Evolutionary conservation across 2,113 vertebrate species (phyloP), one percentile per base, ranked within the genome.

Genomic region (Antechinus stuartii): DNA sequence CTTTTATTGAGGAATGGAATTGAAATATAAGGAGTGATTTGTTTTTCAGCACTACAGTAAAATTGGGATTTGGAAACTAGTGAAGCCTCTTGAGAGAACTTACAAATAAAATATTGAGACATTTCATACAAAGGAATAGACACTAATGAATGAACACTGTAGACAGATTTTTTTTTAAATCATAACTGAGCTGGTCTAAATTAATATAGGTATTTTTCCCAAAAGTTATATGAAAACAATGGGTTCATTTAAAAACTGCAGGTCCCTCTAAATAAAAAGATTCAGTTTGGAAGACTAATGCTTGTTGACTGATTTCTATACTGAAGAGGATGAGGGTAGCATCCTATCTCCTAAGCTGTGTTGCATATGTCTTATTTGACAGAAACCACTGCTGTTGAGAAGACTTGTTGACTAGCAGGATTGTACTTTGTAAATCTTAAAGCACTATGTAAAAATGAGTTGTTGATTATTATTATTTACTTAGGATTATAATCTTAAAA

Each of bases 21-120:
- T 98, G 95, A 96, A 94, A 96, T 96, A 97, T 89, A 76, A 97
- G 91, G 92, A 50, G 0, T 57, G 76, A 90, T 95, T 0, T 90
- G 52, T 93, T 92, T 96, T 97, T 47, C 22, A 7, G 2, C 93
- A 55, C 26, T 97, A 76, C 90, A 89, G 94, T 91, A 97, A 95
- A 97, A 95, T 96, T 52, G 19, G 0, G 1, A 11, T 2, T 22
- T 96, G 90, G 95, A 95, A 54, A 96, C 91, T 57, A 97, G 52
- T 22, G 96, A 90, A 93, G 89, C 93, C 92, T 97, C 52, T 90
- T 46, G 57, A 92, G 91, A 93, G 89, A 1, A 30, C 94, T 97
- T 93, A 89, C 35, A 94, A 53, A 49, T 93, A 96, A 76, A 61
- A 68, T 76, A 14, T 42, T 84, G 68, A 76, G n/a, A 42, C n/a